Evolutionary conservation across 2,113 vertebrate genomes (phyloP).

Genomic region (Eira barbara): DNA sequence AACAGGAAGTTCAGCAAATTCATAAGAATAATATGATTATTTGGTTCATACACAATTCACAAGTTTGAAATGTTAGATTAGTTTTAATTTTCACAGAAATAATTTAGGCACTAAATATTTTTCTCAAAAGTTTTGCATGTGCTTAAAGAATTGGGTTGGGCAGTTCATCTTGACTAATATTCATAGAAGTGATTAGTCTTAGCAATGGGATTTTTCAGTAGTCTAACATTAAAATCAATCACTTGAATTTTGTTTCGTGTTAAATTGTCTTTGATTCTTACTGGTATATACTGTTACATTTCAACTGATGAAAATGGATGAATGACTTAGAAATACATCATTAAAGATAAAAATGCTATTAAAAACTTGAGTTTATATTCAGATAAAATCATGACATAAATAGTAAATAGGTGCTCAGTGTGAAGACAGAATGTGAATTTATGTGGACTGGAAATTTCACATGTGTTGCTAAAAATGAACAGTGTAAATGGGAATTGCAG

Average conservation of each 20-base stretch:
- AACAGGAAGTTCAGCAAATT: not conserved
- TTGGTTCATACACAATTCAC: not conserved
- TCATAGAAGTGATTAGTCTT: not conserved
- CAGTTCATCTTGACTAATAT: not conserved
- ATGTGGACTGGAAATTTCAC: not conserved
- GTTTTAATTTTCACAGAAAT: not conserved
- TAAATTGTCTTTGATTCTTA: not conserved
- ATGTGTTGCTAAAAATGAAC: not conserved
- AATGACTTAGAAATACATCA: not conserved
- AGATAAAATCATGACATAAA: not conserved
- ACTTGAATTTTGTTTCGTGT: not conserved
- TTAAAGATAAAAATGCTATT: not conserved
- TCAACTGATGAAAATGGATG: not conserved
- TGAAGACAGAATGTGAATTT: not conserved
- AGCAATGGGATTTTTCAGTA: not conserved
- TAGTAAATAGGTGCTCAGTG: not conserved
- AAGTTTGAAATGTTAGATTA: not conserved
- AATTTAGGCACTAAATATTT: not conserved
- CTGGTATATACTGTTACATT: not conserved
- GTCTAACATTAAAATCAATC: not conserved
- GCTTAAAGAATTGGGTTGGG: not conserved
- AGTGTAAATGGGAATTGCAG: not conserved
- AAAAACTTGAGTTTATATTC: not conserved
- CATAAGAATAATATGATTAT: not conserved
- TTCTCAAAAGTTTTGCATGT: not conserved